phyloP scores from a whole-genome alignment of 2,113 vertebrate genomes.

The Holacanthus passer region DNA sequence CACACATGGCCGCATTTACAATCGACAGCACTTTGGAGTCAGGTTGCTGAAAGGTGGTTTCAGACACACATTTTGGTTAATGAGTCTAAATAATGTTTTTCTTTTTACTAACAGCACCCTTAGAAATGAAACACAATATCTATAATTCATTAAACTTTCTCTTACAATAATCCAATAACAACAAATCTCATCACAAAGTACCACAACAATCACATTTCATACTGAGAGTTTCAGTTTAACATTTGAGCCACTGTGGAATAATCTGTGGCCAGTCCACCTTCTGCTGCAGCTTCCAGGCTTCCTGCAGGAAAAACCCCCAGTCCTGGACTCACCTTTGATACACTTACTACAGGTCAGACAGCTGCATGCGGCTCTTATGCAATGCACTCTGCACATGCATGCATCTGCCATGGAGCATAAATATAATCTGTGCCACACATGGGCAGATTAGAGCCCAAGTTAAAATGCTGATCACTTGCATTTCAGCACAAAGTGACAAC shows the following conservation, averaged over 20 bases:
- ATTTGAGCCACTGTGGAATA: not conserved
- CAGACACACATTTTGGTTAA: not conserved
- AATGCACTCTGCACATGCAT: constrained; percentile 49
- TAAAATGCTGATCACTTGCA: not conserved
- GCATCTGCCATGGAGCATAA: constrained; percentile 41
- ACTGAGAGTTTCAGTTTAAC: not conserved
- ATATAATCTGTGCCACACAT: constrained; percentile 29
- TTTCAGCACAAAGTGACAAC: not conserved
- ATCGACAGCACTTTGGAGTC: constrained; percentile 41
- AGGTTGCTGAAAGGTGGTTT: constrained; percentile 25
- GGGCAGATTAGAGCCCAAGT: constrained; percentile 11
- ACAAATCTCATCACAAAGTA: not conserved
- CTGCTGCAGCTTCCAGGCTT: not conserved
- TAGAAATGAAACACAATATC: no score
- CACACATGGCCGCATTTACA: constrained; percentile 50
- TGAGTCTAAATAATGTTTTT: not conserved
- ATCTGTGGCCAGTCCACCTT: constrained; percentile 23
- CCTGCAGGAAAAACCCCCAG: constrained; percentile 32
- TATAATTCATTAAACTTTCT: not conserved
- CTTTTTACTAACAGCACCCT: not conserved
- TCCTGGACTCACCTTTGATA: constrained; percentile 54
- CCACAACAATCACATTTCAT: not conserved
- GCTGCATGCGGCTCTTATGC: constrained; percentile 56
- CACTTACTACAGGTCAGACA: constrained; percentile 56
- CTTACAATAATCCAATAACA: not conserved